phyloP scores from a whole-genome alignment of 2,113 vertebrate species.

The Odocoileus hemionus region DNA sequence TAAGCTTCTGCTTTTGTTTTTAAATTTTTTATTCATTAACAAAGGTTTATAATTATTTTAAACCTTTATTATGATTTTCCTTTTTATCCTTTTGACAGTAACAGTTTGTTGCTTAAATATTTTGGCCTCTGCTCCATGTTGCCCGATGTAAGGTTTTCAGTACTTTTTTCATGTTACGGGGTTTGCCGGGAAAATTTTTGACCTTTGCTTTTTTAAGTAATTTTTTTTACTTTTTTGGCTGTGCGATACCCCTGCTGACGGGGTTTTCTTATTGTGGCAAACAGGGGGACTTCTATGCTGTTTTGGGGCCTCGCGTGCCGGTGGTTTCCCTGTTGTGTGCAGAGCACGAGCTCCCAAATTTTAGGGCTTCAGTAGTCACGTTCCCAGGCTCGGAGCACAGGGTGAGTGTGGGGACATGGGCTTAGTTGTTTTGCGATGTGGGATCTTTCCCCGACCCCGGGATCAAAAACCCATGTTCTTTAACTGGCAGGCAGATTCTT shows the following conservation, averaged over 20 bases:
- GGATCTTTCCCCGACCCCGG: background rate
- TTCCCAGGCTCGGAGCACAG: background rate
- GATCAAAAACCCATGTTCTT: background rate
- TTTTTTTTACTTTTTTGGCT: background rate
- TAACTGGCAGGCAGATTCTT: background rate
- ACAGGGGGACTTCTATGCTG: background rate
- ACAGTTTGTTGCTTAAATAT: background rate
- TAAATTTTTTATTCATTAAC: background rate
- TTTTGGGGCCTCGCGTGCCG: accelerated
- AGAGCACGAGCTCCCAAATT: background rate
- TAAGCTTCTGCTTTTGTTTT: background rate
- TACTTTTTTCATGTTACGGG: background rate
- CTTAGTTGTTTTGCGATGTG: background rate
- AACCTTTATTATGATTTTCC: background rate
- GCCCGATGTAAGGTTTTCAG: background rate
- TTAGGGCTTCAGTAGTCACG: background rate
- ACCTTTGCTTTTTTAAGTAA: background rate
- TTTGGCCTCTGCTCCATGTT: background rate
- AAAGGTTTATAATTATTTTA: background rate
- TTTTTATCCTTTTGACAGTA: background rate
- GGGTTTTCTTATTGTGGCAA: no score
- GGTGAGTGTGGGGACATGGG: background rate
- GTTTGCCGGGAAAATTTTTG: background rate
- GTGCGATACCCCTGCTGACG: no score
- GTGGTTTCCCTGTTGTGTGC: background rate